These are phyloP conservation scores for Nymphalis polychloros DNA, from an alignment of 2,888 invertebrate genomes.

Conservation along the genomic window DNA sequence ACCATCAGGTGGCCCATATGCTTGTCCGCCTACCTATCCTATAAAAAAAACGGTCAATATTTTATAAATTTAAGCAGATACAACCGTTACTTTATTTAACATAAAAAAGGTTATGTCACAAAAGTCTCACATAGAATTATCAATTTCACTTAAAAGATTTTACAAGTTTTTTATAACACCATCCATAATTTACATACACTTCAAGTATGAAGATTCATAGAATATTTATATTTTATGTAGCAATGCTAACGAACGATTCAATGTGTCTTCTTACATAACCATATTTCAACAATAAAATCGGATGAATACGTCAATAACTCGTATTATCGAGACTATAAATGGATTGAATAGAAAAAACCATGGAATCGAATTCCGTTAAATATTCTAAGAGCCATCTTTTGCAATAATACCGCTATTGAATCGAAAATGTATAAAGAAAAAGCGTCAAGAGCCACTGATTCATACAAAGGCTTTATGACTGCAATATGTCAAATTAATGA, in stretches of 20 bases:
- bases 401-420: constrained; percentile 17
- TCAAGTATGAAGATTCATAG: not conserved
- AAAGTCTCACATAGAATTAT: no score
- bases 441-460: constrained; percentile 24
- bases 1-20: no score
- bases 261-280: not conserved
- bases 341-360: constrained; percentile 23
- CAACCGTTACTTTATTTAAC: no score
- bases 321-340: constrained; percentile 24
- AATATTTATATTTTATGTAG: not conserved
- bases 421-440: constrained; percentile 16
- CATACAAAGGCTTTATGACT: constrained; percentile 22
- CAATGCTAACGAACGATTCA: constrained; percentile 12
- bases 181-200: not conserved
- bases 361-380: constrained; percentile 23
- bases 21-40: no score
- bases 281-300: constrained; percentile 24
- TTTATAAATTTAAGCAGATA: no score
- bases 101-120: no score
- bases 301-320: constrained; percentile 18
- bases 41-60: no score
- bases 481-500: constrained; percentile 20
- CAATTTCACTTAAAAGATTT: not conserved
- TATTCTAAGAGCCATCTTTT: constrained; percentile 15
- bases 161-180: not conserved